Evolutionary conservation across 2,888 invertebrate genomes (phyloP), one percentile per base, ranked within the genome.

Genomic region (Julus scanicus): DNA sequence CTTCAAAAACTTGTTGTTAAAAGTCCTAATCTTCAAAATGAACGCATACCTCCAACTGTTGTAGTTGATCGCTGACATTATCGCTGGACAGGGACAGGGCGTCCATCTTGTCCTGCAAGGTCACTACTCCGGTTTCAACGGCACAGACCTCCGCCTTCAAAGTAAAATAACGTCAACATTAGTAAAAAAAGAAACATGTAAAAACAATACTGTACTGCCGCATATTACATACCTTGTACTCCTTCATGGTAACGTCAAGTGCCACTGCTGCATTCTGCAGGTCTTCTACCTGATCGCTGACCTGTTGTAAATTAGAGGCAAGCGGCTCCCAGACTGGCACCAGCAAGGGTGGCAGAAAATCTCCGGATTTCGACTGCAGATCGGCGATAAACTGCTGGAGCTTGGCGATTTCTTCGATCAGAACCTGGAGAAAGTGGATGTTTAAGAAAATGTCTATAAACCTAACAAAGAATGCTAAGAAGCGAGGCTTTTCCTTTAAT

Each of bases 371-470:
- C 71, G 80, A 87, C n/a, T 44, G 6, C 5, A 87, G 87, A n/a
- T 88, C 88, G 15, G 37, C 39, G 5, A 88, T 49, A 37, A 88
- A 88, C 48, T 29, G 53, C n/a, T 87, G 49, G 9, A 88, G 85
- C 37, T 57, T 39, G 4, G 84, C 5, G 29, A 88, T 29, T 86
- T 88, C 85, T 86, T 88, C 86, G 11, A 87, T n/a, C 48, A 88
- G 85, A 40, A 85, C 53, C 88, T 88, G n/a, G 40, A 48, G 17
- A 4, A 53, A 86, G 5, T n/a, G 44, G 40, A 37, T 84, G 20
- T 84, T 84, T 40, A 37, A 40, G 39, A 84, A 84, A 40, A 40
- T 29, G 29, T 29, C 29, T 29, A 2, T 49, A 49, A 49, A 13
- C 49, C 13, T 49, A 2, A 49, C 5, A 49, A 49, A 29, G 29